Conservation (phyloP, 1,140 invertebrate species). For the Trigoniulus corallinus region DNA sequence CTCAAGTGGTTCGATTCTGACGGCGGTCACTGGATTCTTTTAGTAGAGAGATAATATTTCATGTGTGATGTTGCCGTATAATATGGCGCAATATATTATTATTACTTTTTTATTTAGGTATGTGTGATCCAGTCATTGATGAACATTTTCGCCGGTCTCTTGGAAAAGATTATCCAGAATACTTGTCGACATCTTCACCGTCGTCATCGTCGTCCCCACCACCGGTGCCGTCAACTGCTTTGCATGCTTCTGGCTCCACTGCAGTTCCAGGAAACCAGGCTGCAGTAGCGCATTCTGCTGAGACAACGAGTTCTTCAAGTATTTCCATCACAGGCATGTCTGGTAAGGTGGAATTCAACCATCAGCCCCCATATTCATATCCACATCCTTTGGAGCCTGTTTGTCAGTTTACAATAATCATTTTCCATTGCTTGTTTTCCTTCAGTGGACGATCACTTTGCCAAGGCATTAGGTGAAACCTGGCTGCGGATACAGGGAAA, state of each 20-base stretch:
- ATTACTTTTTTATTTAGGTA: constrained; percentile 12
- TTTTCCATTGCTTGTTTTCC: background rate
- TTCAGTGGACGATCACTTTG: constrained; percentile 86
- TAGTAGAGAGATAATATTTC: too few species aligned
- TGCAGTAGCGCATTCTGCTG: too few species aligned
- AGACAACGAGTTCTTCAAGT: constrained; percentile 22
- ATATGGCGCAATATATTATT: too few species aligned
- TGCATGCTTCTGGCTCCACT: too few species aligned
- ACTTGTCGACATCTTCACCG: constrained; percentile 32
- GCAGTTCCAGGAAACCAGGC: too few species aligned
- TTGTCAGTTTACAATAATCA: background rate
- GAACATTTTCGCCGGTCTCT: constrained; percentile 87
- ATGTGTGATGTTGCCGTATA: too few species aligned
- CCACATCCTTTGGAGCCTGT: too few species aligned
- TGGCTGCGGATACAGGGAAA: constrained; percentile 55
- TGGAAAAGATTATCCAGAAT: constrained; percentile 66
- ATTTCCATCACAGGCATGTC: constrained; percentile 24
- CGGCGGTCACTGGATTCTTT: too few species aligned
- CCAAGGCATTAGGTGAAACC: constrained; percentile 83
- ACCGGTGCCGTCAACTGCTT: constrained; percentile 1
- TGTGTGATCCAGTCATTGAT: constrained; percentile 71
- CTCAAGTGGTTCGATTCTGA: too few species aligned
- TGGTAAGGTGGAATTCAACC: constrained; percentile 14
- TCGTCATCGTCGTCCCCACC: constrained; percentile 5
- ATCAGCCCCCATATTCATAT: too few species aligned